Conservation (phyloP, 2,888 invertebrate genomes). For the Andrena hattorfiana region DNA sequence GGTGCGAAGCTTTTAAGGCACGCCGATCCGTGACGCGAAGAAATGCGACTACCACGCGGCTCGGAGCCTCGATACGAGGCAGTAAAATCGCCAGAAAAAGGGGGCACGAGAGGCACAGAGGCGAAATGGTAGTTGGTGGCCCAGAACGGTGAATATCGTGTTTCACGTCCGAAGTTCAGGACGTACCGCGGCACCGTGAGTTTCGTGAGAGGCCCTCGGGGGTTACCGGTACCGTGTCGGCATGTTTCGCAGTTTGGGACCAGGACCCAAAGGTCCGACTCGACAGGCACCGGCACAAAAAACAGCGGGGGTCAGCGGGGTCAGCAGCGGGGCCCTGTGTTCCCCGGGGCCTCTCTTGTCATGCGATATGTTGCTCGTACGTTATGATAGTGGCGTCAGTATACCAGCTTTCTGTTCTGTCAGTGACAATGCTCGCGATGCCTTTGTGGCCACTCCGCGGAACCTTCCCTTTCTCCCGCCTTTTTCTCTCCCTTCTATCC, state of each 20-base stretch:
- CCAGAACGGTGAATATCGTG: slow-evolving; percentile 67
- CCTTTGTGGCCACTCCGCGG: slow-evolving; percentile 62
- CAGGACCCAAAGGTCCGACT: slow-evolving; percentile 73
- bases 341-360: slow-evolving; percentile 75
- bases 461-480: slow-evolving; percentile 29
- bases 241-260: slow-evolving; percentile 73
- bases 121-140: slow-evolving; percentile 53
- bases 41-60: too few relatives aligned
- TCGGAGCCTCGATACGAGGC: neutral
- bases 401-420: slow-evolving; percentile 73
- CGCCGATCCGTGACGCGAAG: too few relatives aligned
- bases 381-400: slow-evolving; percentile 77
- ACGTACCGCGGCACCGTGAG: slow-evolving; percentile 41
- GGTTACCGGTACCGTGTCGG: slow-evolving; percentile 71
- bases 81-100: neutral
- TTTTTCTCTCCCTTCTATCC: neutral
- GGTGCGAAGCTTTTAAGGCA: too few relatives aligned
- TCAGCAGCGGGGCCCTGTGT: slow-evolving; percentile 78
- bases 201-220: slow-evolving; percentile 70
- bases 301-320: slow-evolving; percentile 80
- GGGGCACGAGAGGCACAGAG: neutral
- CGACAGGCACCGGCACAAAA: slow-evolving; percentile 74
- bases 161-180: slow-evolving; percentile 64
- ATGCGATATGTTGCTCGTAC: slow-evolving; percentile 82
- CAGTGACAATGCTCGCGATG: slow-evolving; percentile 73